These are phyloP conservation scores for Melikaiella ostensackeni DNA, from an alignment of 2,888 invertebrate genomes.

Conservation along the genomic window DNA sequence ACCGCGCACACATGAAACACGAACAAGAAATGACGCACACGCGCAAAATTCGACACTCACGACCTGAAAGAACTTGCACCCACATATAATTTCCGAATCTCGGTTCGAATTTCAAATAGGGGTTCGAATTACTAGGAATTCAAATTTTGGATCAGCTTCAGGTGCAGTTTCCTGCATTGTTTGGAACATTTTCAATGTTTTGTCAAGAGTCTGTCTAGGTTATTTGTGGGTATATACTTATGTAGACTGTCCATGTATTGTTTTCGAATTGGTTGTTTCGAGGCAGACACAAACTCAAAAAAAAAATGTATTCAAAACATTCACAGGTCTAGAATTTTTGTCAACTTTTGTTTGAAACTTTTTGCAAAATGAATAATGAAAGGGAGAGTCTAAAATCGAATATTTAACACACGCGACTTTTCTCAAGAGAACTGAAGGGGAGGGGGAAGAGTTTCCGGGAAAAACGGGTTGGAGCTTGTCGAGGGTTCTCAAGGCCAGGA, in stretches of 20 bases:
- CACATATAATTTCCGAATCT: constrained; percentile 42
- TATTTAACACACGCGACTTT: not conserved
- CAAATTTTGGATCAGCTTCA: not conserved
- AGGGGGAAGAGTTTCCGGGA: constrained; percentile 21
- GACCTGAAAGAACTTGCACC: constrained; percentile 58
- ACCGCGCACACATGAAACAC: constrained; percentile 55
- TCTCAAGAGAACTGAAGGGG: not conserved
- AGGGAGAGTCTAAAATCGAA: not conserved
- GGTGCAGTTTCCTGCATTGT: not conserved
- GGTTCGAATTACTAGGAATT: constrained; percentile 5
- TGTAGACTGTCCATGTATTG: too few species aligned
- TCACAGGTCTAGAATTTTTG: too few species aligned
- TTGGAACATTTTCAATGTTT: not conserved
- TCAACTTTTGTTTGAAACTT: not conserved
- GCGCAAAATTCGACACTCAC: constrained; percentile 53
- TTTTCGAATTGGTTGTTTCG: not conserved
- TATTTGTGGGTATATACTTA: too few species aligned
- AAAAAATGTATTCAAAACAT: too few species aligned
- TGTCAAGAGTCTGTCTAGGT: too few species aligned
- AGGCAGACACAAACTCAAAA: too few species aligned
- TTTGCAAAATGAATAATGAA: too few species aligned
- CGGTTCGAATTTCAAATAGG: constrained; percentile 35
- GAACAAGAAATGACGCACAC: constrained; percentile 59
- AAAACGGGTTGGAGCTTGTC: constrained; percentile 28
- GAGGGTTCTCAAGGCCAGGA: constrained; percentile 68